A percentile compares a stretch with the other conserved stretches of the same genome.
Conservation (phyloP, 2,888 invertebrate genomes). For the Lepas anatifera region DNA sequence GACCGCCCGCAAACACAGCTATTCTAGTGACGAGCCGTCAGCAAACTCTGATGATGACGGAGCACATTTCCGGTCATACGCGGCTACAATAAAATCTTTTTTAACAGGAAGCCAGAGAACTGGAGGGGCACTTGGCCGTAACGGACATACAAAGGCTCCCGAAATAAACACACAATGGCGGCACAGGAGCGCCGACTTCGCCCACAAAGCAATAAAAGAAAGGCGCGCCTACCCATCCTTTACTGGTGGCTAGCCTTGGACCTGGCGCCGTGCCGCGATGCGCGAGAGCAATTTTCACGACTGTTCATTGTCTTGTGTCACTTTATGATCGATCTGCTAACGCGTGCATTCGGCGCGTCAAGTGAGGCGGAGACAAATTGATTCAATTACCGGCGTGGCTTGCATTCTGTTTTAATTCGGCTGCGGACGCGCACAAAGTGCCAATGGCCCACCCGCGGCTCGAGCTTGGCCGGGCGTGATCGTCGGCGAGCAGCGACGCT, state of each 20-base stretch:
- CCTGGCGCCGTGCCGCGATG: background rate
- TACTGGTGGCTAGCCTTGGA: background rate
- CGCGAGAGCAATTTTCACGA: conserved; percentile 2
- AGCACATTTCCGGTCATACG: background rate
- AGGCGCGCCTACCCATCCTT: conserved; percentile 1
- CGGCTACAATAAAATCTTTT: background rate
- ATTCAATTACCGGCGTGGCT: conserved; percentile 9
- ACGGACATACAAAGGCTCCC: background rate
- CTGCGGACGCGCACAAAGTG: background rate
- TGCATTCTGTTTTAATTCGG: conserved; percentile 4
- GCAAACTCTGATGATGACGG: background rate
- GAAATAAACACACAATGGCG: background rate
- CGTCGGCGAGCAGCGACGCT: background rate
- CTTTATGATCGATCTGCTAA: conserved; percentile 6
- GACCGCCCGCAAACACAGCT: background rate
- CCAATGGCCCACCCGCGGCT: background rate
- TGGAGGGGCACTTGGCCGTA: background rate
- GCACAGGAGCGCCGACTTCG: too few relatives aligned
- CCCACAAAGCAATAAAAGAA: background rate
- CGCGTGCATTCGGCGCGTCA: conserved; percentile 4
- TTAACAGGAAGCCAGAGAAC: background rate
- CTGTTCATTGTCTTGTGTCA: background rate
- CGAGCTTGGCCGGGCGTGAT: background rate
- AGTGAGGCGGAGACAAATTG: conserved; percentile 8
- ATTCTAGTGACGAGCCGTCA: background rate